These are phyloP conservation scores for Tenthredo scrophulariae DNA, from an alignment of 2,888 invertebrate species.

Conservation along the genomic window DNA sequence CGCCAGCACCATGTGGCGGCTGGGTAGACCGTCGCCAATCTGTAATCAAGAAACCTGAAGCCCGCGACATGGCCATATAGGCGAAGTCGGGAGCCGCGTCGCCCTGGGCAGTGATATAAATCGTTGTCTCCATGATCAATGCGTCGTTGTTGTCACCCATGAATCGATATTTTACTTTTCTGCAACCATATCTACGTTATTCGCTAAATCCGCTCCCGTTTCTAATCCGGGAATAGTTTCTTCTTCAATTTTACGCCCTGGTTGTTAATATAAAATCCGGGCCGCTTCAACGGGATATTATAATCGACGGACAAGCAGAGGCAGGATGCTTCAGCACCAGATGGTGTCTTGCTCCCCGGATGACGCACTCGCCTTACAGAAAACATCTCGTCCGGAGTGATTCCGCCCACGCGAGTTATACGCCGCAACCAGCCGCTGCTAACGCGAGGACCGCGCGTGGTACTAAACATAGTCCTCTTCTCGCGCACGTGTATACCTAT, in stretches of 20 bases:
- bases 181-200: background rate
- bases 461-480: conserved; percentile 52
- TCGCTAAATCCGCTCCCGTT: background rate
- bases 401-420: conserved; percentile 55
- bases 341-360: conserved; percentile 64
- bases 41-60: conserved; percentile 56
- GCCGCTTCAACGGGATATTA: conserved; percentile 2
- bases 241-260: background rate
- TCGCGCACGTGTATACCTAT: conserved; percentile 42
- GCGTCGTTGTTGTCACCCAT: conserved; percentile 19
- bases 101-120: conserved; percentile 43
- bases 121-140: conserved; percentile 45
- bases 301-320: conserved; percentile 1
- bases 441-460: conserved; percentile 58
- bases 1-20: conserved; percentile 70
- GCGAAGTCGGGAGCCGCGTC: conserved; percentile 18
- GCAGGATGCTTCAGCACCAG: conserved; percentile 61
- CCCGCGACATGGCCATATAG: conserved; percentile 55
- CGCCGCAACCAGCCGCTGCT: conserved; percentile 47
- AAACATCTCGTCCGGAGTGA: conserved; percentile 55
- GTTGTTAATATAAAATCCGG: background rate
- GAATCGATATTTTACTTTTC: background rate
- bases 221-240: background rate
- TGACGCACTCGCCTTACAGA: conserved; percentile 62
- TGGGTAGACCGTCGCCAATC: conserved; percentile 56